Percentiles rank a stretch among this genome's conserved stretches.
Conservation (phyloP, 2,113 vertebrate genomes). For the Nettapus auritus region DNA sequence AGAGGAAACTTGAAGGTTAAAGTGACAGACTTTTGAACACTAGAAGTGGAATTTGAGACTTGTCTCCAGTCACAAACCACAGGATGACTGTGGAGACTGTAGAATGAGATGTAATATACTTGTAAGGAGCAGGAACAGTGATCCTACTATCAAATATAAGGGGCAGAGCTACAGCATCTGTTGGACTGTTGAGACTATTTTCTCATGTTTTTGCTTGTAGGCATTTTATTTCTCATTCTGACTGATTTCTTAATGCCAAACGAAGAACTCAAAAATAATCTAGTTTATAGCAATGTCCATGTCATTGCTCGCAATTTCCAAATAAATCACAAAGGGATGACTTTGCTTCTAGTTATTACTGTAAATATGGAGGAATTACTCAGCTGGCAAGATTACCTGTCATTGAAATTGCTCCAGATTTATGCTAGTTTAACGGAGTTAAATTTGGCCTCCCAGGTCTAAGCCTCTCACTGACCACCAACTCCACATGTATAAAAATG, state of each 20-base stretch:
- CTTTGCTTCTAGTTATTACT: conserved; percentile 15
- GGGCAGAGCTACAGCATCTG: conserved; percentile 53
- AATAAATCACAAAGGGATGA: conserved; percentile 23
- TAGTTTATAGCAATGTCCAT: conserved; percentile 15
- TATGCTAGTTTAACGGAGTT: background rate
- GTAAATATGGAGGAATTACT: conserved; percentile 1
- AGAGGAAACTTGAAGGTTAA: conserved; percentile 62
- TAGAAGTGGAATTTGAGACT: conserved; percentile 59
- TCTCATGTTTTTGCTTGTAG: conserved; percentile 50
- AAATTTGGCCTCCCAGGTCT: conserved; percentile 53
- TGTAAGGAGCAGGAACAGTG: conserved; percentile 55
- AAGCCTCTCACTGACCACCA: conserved; percentile 57
- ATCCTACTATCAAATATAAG: conserved; percentile 13
- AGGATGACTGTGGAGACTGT: conserved; percentile 48
- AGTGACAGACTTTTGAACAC: conserved; percentile 52
- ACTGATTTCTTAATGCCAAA: conserved; percentile 41
- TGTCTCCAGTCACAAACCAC: conserved; percentile 54
- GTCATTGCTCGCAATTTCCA: conserved; percentile 30
- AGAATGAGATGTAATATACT: conserved; percentile 18
- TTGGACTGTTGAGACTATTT: conserved; percentile 60
- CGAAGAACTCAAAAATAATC: conserved; percentile 11
- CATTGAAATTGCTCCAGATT: background rate
- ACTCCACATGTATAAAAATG: conserved; percentile 21
- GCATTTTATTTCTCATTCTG: conserved; percentile 52
- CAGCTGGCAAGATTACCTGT: background rate